Evolutionary conservation across 2,888 invertebrate species (phyloP), one percentile per base, ranked within the genome.

Genomic region (Epistrophe grossulariae): DNA sequence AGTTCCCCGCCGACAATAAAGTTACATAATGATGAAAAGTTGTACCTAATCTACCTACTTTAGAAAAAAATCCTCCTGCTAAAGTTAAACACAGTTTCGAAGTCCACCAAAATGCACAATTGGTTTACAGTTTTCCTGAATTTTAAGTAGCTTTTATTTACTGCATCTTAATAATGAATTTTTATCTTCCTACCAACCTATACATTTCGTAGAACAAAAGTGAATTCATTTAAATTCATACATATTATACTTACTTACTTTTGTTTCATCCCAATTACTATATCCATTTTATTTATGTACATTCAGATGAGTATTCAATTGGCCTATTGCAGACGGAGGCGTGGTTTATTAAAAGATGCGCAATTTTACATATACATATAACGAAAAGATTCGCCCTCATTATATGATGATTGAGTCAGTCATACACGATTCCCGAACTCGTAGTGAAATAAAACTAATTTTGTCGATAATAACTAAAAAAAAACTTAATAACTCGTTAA

Each of bases 331-430:
- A 64, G 31, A 19, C 17, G 79, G 59, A 72, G 84, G 84, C 84
- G 84, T 79, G 79, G 76, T 80, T 15, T 52, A 52, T n/a, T 24
- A 31, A n/a, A 70, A 76, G 74, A 84, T 84, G 84, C 76, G 84
- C 84, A 80, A 80, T 74, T 76, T 48, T 31, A 45, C 6, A 48
- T 48, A 66, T 35, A 40, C 35, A 48, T 48, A 66, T 35, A 40
- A 38, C 38, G 62, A 72, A 71, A 15, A 80, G 24, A 72, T 71
- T 83, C 66, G 73, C 62, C 55, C 48, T 57, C 71, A 57, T 71
- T 24, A 24, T 24, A 24, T 76, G 76, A 71, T 24, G 43, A 48
- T 62, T 50, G 64, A 84, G 59, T 66, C 80, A 84, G 79, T 84
- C 74, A 52, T 71, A 60, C 71, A 50, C 76, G 71, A 71, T 76